These are phyloP conservation scores for Vespertilio murinus DNA, from an alignment of 2,797 vertebrate species.

Conservation along the genomic window DNA sequence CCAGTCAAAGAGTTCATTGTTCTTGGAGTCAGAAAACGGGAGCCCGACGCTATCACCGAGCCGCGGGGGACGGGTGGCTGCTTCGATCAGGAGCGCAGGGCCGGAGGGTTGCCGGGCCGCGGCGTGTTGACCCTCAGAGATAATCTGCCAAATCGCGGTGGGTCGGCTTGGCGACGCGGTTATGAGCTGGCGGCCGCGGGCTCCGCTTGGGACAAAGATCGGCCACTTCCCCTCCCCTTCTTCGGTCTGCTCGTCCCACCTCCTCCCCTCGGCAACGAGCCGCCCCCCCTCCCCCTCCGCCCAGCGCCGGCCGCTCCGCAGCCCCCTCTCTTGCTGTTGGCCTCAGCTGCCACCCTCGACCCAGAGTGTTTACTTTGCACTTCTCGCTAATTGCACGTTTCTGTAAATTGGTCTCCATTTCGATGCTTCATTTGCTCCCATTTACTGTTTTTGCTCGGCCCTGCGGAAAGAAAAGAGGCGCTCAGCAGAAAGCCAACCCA, in stretches of 20 bases:
- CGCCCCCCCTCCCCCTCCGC: background rate
- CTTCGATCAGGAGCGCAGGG: conserved; percentile 87
- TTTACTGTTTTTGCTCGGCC: conserved; percentile 81
- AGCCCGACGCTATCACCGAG: conserved; percentile 81
- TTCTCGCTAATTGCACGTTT: conserved; percentile 80
- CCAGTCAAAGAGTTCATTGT: conserved; percentile 81
- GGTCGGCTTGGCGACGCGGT: conserved; percentile 88
- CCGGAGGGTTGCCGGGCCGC: conserved; percentile 57
- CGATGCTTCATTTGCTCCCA: conserved; percentile 90
- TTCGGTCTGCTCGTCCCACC: background rate
- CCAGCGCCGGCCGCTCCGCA: background rate
- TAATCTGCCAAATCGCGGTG: conserved; percentile 83
- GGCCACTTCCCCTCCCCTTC: conserved; percentile 67
- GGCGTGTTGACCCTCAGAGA: conserved; percentile 87
- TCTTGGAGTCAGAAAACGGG: conserved; percentile 53
- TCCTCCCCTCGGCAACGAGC: background rate
- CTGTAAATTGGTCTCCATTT: conserved; percentile 86
- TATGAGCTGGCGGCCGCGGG: conserved; percentile 83
- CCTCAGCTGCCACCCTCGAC: conserved; percentile 57
- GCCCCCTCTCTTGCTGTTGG: conserved; percentile 4
- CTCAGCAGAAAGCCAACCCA: conserved; percentile 61
- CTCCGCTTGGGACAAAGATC: conserved; percentile 87
- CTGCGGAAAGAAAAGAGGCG: conserved; percentile 64
- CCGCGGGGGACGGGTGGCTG: conserved; percentile 76
- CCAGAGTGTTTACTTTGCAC: conserved; percentile 79